These are phyloP conservation scores for Branchellion lobata DNA, from an alignment of 2,888 invertebrate species.

Conservation along the genomic window DNA sequence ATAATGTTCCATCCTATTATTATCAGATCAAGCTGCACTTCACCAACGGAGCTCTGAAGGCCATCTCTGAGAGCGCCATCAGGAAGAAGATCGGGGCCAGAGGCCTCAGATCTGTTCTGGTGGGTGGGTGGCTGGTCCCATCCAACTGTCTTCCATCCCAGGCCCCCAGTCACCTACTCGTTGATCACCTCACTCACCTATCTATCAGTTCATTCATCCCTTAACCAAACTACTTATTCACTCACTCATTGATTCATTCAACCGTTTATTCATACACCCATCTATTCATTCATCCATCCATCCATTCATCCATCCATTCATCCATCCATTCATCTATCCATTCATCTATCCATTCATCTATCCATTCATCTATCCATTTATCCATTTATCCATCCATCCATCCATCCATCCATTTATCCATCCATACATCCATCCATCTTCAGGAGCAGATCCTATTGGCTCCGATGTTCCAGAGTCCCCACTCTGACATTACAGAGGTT, in stretches of 20 bases:
- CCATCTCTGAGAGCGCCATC: slow-evolving; percentile 88
- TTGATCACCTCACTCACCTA: no score
- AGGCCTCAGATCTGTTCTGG: slow-evolving; percentile 91
- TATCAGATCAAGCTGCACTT: slow-evolving; percentile 83
- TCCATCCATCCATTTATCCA: neutral
- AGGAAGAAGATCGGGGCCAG: slow-evolving; percentile 92
- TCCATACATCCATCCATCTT: no score
- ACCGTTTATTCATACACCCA: neutral
- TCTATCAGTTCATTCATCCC: neutral
- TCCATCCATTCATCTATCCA: neutral
- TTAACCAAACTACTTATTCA: neutral
- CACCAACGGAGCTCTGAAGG: slow-evolving; percentile 81
- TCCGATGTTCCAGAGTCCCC: slow-evolving; percentile 97
- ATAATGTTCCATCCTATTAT: no score
- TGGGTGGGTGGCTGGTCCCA: slow-evolving; percentile 58
- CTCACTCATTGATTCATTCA: neutral
- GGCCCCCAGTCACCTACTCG: neutral
- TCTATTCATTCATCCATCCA: neutral
- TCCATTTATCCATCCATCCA: no score
- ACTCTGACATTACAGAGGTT: slow-evolving; percentile 83
- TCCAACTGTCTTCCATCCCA: neutral
- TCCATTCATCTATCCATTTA: no score
- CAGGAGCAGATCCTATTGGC: slow-evolving; percentile 90
- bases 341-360: neutral
- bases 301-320: neutral